Base-by-base conservation (phyloP, 2,888 invertebrate species). In the Tyria jacobaeae region DNA sequence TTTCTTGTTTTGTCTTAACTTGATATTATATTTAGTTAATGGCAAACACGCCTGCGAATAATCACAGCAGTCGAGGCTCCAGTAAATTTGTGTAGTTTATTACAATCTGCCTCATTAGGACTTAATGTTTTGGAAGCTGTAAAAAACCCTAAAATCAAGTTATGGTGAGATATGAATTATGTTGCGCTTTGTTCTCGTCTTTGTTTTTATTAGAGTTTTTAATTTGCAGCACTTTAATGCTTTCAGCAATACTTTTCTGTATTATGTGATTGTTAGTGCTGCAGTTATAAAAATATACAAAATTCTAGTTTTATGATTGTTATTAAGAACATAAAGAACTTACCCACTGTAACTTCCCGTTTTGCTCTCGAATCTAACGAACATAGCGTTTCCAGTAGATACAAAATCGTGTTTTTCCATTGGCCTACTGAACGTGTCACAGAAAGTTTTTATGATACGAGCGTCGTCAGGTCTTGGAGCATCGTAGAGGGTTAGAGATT, bases 391-490 rank as follows among this genome's bases (percentile, higher is more conserved):
- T 9, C 97, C 97, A 0, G 97, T 97, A 0, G 98, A 98, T 0
- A 98, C 97, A 75, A 98, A 98, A 86, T 98, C 98, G 79, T 98
- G 97, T 81, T 98, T 98, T 89, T 98, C 98, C 97, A 98, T 97
- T 0, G 98, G 97, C 70, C 97, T 96, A 37, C 98, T 98, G 91
- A 98, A 98, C 4, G 98, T 98, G 88, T 98, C 98, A 89, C 98
- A 98, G 91, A 98, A 98, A 0, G 98, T 98, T 89, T 98, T 98
- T 82, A 98, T 98, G 79, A 98, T 98, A 74, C 96, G 95, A 0
- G 98, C 97, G 71, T 98, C 98, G 82, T 98, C 98, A 5, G 98
- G 97, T 94, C 97, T 96, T 31, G 97, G 95, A 0, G 98, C 96
- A 80, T 98, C 98, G 86, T 98, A 98, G 5, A 98, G 95, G 0